phyloP scores from a whole-genome alignment of 1,140 invertebrate genomes.

The Drosophila parvula region DNA sequence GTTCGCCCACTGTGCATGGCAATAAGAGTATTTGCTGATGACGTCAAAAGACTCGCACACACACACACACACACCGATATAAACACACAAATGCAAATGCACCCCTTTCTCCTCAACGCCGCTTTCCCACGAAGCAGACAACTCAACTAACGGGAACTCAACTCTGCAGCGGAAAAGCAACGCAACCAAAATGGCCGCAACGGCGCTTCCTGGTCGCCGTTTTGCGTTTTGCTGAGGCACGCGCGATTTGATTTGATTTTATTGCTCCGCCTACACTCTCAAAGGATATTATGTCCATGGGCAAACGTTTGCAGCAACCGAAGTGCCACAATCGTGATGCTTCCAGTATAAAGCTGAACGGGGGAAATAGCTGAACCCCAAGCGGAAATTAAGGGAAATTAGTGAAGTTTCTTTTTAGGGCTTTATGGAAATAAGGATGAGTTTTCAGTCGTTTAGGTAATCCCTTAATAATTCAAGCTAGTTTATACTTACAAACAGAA shows the following conservation, averaged over 20 bases:
- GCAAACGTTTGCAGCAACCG: conserved; percentile 21
- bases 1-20: background rate
- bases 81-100: conserved; percentile 21
- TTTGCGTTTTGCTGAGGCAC: conserved; percentile 55
- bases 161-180: conserved; percentile 49
- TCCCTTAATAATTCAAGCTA: background rate
- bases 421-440: background rate
- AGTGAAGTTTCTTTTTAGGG: no score
- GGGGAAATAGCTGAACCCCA: conserved; percentile 7
- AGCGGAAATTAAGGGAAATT: conserved; percentile 5
- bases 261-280: conserved; percentile 33
- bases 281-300: conserved; percentile 19
- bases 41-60: conserved; percentile 61
- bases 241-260: conserved; percentile 54
- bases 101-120: background rate
- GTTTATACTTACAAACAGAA: background rate
- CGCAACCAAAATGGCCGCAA: conserved; percentile 52
- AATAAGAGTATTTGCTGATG: conserved; percentile 58
- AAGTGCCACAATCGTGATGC: conserved; percentile 2
- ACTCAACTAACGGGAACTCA: conserved; percentile 49
- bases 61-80: conserved; percentile 30
- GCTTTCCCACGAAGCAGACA: conserved; percentile 27
- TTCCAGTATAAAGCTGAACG: background rate
- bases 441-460: background rate
- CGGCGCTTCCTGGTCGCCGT: conserved; percentile 47